A percentile compares a stretch with the other conserved stretches of the same genome.
phyloP scores from a whole-genome alignment of 1,140 invertebrate genomes.

The Hyles vespertilio region DNA sequence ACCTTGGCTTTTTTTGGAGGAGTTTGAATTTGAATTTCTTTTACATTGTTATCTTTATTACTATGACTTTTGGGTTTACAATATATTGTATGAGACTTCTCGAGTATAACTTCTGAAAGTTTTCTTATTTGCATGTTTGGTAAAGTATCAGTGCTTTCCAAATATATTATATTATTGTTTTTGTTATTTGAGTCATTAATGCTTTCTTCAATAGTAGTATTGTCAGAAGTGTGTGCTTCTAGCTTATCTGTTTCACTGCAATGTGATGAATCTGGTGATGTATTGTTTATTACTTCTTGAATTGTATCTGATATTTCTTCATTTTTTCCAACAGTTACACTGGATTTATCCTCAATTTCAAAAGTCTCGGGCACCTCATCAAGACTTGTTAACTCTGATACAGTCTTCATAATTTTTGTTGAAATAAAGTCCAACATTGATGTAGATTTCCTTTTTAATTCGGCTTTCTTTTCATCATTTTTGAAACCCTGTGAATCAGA shows the following conservation, averaged over 20 bases:
- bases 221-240: slow-evolving; percentile 2
- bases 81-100: slow-evolving; percentile 47
- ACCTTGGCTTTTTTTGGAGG: slow-evolving; percentile 32
- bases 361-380: slow-evolving; percentile 8
- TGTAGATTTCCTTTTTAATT: slow-evolving; percentile 60
- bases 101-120: slow-evolving; percentile 45
- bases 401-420: slow-evolving; percentile 33
- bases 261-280: no score
- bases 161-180: slow-evolving; percentile 45
- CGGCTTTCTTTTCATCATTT: slow-evolving; percentile 22
- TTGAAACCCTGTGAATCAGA: slow-evolving; percentile 21
- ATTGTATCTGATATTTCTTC: no score
- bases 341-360: slow-evolving; percentile 5
- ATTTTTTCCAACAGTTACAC: background rate
- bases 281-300: no score
- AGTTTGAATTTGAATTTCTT: slow-evolving; percentile 12
- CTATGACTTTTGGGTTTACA: slow-evolving; percentile 43
- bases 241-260: no score
- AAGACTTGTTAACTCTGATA: slow-evolving; percentile 14
- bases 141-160: slow-evolving; percentile 50
- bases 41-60: slow-evolving; percentile 17
- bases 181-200: slow-evolving; percentile 17
- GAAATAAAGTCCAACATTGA: slow-evolving; percentile 49
- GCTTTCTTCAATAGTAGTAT: slow-evolving; percentile 8
- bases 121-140: slow-evolving; percentile 64